These are phyloP conservation scores for Cliona cf. orientalis DNA, from an alignment of 37 sponge, comb jelly and placozoan genomes.

Conservation along the genomic window DNA sequence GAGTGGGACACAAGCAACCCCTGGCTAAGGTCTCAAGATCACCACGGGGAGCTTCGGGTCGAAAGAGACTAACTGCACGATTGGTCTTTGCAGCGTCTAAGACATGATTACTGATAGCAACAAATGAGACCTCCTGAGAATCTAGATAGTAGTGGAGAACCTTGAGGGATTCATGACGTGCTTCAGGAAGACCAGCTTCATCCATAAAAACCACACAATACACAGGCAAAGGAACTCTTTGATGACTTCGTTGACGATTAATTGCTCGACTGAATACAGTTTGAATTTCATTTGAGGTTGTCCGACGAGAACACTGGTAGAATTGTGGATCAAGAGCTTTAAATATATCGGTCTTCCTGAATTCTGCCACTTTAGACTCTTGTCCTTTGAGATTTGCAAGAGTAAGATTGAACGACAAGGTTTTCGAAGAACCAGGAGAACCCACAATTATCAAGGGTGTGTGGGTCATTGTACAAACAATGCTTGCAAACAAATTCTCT, in stretches of 20 bases:
- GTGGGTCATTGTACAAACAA: slow-evolving; percentile 77
- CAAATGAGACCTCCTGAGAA: slow-evolving; percentile 87
- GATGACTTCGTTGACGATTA: slow-evolving; percentile 61
- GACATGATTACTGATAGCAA: slow-evolving; percentile 92
- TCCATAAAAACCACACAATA: slow-evolving; percentile 95
- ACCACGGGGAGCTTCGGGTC: slow-evolving; percentile 64
- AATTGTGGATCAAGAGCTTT: slow-evolving; percentile 82
- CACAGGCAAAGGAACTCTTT: slow-evolving; percentile 46
- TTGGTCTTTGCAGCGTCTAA: slow-evolving; percentile 96
- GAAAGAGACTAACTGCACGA: slow-evolving; percentile 87
- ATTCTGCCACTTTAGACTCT: slow-evolving; percentile 63
- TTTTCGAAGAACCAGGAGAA: slow-evolving; percentile 91
- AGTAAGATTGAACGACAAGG: slow-evolving; percentile 90
- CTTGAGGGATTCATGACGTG: slow-evolving; percentile 88
- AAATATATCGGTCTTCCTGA: slow-evolving; percentile 73
- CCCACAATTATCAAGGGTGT: slow-evolving; percentile 93
- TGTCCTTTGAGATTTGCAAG: slow-evolving; percentile 84
- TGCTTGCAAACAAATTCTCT: slow-evolving; percentile 91
- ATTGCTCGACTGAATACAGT: slow-evolving; percentile 89
- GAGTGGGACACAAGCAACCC: slow-evolving; percentile 61
- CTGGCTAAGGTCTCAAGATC: slow-evolving; percentile 70
- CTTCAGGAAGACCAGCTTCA: slow-evolving; percentile 95
- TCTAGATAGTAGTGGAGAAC: slow-evolving; percentile 94
- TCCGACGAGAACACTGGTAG: slow-evolving; percentile 92
- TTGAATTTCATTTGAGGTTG: slow-evolving; percentile 87